Evolutionary conservation across 2,888 invertebrate genomes (phyloP).

Genomic region (Heliconius charithonia): DNA sequence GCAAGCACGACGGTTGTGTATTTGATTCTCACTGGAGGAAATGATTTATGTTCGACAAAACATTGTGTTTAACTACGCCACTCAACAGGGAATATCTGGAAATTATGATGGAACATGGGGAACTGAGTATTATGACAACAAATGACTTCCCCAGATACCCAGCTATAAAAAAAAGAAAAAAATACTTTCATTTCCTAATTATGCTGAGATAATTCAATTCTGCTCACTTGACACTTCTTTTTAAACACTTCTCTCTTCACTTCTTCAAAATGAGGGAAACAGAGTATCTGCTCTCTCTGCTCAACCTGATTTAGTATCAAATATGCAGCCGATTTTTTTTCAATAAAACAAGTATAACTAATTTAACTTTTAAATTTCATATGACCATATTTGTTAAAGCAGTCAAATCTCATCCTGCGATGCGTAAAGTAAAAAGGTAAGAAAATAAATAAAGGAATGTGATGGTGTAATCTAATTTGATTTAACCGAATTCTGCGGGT

Average conservation of each 20-base stretch:
- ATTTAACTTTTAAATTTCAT: background rate
- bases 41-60: background rate
- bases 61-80: background rate
- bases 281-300: too few relatives aligned
- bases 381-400: background rate
- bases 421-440: constrained; percentile 12
- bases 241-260: too few relatives aligned
- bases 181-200: too few relatives aligned
- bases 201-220: too few relatives aligned
- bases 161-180: too few relatives aligned
- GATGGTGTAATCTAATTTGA: constrained; percentile 39
- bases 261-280: too few relatives aligned
- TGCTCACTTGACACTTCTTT: too few relatives aligned
- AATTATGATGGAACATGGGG: background rate
- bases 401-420: background rate
- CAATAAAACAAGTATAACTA: background rate
- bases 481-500: constrained; percentile 36
- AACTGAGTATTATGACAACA: background rate
- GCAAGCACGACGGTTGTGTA: background rate
- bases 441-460: constrained; percentile 39
- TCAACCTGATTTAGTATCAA: too few relatives aligned
- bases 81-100: background rate
- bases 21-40: background rate
- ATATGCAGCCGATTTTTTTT: too few relatives aligned
- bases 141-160: background rate